phyloP scores from a whole-genome alignment of 2,888 invertebrate genomes.

The Melinaea marsaeus region DNA sequence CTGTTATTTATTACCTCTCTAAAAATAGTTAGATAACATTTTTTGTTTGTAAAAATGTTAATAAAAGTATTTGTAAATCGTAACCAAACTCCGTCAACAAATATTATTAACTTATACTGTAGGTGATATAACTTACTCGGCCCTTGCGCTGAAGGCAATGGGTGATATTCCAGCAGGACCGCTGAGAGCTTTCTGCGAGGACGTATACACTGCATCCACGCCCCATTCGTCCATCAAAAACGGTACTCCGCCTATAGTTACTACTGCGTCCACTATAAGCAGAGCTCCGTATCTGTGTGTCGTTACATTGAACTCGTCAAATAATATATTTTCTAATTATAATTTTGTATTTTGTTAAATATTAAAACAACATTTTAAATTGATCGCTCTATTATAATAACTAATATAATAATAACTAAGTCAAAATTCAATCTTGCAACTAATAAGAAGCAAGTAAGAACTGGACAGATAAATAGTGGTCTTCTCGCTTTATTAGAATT shows the following conservation, averaged over 20 bases:
- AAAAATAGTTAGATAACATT: conserved; percentile 33
- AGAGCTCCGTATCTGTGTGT: conserved; percentile 75
- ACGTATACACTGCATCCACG: conserved; percentile 82
- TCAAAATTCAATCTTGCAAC: too few relatives aligned
- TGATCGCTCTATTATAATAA: too few relatives aligned
- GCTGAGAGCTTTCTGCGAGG: conserved; percentile 82
- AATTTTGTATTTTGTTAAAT: background rate
- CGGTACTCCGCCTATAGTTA: conserved; percentile 79
- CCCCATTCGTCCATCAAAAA: conserved; percentile 80
- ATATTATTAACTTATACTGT: conserved; percentile 2
- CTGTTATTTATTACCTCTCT: conserved; percentile 60
- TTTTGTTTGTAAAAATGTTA: too few relatives aligned
- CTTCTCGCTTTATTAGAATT: too few relatives aligned
- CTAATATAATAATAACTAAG: too few relatives aligned
- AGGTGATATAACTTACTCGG: conserved; percentile 70
- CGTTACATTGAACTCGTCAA: background rate
- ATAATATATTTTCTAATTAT: background rate
- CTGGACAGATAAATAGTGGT: too few relatives aligned
- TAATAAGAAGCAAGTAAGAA: too few relatives aligned
- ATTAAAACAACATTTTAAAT: background rate
- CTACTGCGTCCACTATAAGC: conserved; percentile 82
- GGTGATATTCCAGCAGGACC: conserved; percentile 83
- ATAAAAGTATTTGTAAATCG: too few relatives aligned
- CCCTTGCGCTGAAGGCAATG: conserved; percentile 80
- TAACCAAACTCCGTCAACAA: too few relatives aligned